These are phyloP conservation scores for Scaptomyza cyrtandrae DNA, from an alignment of 2,888 invertebrate species.

Conservation along the genomic window DNA sequence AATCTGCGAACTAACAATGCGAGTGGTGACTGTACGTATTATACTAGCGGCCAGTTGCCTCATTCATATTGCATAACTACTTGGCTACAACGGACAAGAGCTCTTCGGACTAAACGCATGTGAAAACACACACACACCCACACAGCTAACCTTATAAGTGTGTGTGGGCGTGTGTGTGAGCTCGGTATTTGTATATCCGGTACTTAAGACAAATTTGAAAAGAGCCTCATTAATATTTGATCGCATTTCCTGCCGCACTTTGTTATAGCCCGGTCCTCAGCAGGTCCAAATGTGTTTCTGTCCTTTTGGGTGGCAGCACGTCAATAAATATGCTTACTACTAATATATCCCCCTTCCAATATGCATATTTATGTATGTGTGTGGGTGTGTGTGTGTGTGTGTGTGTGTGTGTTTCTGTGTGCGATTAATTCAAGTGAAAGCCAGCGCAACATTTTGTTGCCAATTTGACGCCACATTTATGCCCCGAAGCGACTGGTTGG, in stretches of 20 bases:
- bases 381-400: conserved; percentile 1
- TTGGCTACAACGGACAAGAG: conserved; percentile 20
- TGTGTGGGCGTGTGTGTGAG: conserved; percentile 3
- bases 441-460: conserved; percentile 35
- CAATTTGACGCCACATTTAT: conserved; percentile 16
- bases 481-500: conserved; percentile 10
- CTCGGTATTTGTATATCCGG: conserved; percentile 74
- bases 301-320: conserved; percentile 45
- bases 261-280: conserved; percentile 35
- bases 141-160: too few relatives aligned
- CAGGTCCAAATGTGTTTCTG: conserved; percentile 37
- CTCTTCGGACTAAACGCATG: conserved; percentile 4
- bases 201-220: conserved; percentile 79
- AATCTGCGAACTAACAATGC: conserved; percentile 42
- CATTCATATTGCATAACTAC: conserved; percentile 65
- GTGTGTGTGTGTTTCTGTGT: conserved; percentile 1
- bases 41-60: conserved; percentile 13
- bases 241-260: conserved; percentile 71
- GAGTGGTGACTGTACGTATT: conserved; percentile 65
- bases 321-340: conserved; percentile 52
- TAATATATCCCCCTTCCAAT: too few relatives aligned
- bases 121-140: conserved; percentile 2
- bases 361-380: neutral
- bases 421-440: conserved; percentile 66
- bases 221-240: conserved; percentile 73